Evolutionary conservation across 2,797 vertebrate genomes (phyloP), one percentile per base, ranked within the genome.

Genomic region (Menidia menidia): DNA sequence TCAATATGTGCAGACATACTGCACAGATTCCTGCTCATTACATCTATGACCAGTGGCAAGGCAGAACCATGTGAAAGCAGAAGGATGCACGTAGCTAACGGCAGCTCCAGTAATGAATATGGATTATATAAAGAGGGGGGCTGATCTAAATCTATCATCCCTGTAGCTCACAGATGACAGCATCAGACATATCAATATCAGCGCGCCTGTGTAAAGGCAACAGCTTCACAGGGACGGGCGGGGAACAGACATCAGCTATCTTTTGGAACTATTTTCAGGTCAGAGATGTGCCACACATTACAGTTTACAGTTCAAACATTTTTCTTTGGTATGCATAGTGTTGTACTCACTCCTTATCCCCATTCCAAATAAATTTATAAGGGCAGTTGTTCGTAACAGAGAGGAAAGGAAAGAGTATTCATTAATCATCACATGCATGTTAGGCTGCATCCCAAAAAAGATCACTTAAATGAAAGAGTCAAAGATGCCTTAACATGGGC

Each of bases 91-190:
- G 14, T 1, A 1, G 15, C 78, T 72, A 69, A 71, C 7, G 56
- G 76, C 70, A 63, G 65, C 76, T 44, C 63, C 77, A 78, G 81
- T 84, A 77, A 84, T 83, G 64, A 86, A 76, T 61, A 76, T 0
- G 18, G 70, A 77, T 72, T 73, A 69, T 71, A 57, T 80, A 39
- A 80, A 64, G 71, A 68, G 19, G 64, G 71, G 0, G 14, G 68
- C 71, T 77, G 75, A 89, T 87, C 85, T 75, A 51, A 79, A 89
- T 88, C 89, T 73, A 79, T 88, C 84, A 86, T 25, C 19, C 5
- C 30, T 39, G 50, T 12, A 68, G 77, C 50, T 52, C 64, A 63
- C 42, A 60, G 78, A 80, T 65, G 83, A 79, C 67, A 53, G 53
- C 75, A 80, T 88, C 73, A 87, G 73, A 80, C 69, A 31, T 52